Evolutionary conservation across 2,797 vertebrate genomes (phyloP).

Genomic region (Gymnoscopelus microlampas): DNA sequence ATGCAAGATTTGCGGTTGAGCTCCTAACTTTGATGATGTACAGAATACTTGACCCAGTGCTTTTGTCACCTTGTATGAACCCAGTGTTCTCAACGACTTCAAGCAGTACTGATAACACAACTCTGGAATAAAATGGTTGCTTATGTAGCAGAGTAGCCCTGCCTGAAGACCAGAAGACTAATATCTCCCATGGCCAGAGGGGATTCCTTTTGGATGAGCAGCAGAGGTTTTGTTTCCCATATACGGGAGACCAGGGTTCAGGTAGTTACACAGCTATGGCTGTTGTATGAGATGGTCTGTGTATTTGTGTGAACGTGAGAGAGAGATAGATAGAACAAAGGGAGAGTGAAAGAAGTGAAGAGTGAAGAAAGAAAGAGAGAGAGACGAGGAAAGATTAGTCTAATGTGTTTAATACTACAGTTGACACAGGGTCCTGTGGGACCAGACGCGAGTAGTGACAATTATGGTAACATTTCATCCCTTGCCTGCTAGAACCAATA

Average conservation of each 20-base stretch:
- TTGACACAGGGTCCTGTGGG: slow-evolving; percentile 59
- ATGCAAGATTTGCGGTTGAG: slow-evolving; percentile 52
- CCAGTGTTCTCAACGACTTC: slow-evolving; percentile 26
- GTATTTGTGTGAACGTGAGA: slow-evolving; percentile 36
- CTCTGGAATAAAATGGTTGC: not conserved
- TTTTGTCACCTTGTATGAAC: slow-evolving; percentile 46
- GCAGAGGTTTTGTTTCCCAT: too few relatives aligned
- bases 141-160: too few relatives aligned
- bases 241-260: too few relatives aligned
- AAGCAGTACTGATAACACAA: slow-evolving; percentile 12
- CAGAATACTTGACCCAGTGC: slow-evolving; percentile 47
- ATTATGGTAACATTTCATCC: slow-evolving; percentile 75
- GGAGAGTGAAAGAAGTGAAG: slow-evolving; percentile 2
- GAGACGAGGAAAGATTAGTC: slow-evolving; percentile 6
- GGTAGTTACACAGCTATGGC: not conserved
- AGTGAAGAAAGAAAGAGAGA: too few relatives aligned
- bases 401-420: slow-evolving; percentile 51
- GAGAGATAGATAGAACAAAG: slow-evolving; percentile 21
- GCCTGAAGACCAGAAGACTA: too few relatives aligned
- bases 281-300: slow-evolving; percentile 28
- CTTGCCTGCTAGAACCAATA: slow-evolving; percentile 75
- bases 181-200: too few relatives aligned
- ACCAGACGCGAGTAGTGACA: slow-evolving; percentile 64
- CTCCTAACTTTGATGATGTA: slow-evolving; percentile 52
- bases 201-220: too few relatives aligned